A percentile compares a stretch with the other conserved stretches of the same genome.
These are phyloP conservation scores for Gonocerus acuteangulatus DNA, from an alignment of 2,888 invertebrate genomes.

Conservation along the genomic window DNA sequence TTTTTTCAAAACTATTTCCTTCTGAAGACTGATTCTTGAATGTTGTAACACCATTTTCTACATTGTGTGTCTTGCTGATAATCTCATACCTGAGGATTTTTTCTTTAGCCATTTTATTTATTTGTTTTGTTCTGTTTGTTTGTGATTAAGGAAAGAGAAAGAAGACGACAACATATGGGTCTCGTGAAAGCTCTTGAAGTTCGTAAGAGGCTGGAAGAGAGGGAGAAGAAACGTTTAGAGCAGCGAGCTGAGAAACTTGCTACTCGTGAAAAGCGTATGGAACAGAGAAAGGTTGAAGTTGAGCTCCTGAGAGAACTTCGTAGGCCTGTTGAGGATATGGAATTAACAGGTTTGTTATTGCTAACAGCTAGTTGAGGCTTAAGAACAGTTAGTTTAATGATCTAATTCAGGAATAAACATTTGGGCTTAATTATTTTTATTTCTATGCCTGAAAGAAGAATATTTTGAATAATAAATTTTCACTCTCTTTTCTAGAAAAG, in stretches of 20 bases:
- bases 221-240: conserved; percentile 57
- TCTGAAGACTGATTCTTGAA: no score
- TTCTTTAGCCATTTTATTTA: neutral
- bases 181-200: conserved; percentile 80
- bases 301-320: conserved; percentile 64
- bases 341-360: conserved; percentile 53
- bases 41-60: no score
- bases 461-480: neutral
- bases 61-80: no score
- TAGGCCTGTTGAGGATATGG: conserved; percentile 87
- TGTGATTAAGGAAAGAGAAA: conserved; percentile 65
- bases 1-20: no score
- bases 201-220: conserved; percentile 77
- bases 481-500: neutral
- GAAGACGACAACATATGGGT: conserved; percentile 82
- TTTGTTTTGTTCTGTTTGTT: neutral
- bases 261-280: conserved; percentile 76
- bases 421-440: no score
- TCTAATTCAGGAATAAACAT: neutral
- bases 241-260: conserved; percentile 75
- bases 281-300: conserved; percentile 58
- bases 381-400: neutral
- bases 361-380: neutral
- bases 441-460: neutral
- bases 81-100: no score